Percentiles rank a stretch among this genome's conserved stretches.
phyloP scores from a whole-genome alignment of 1,140 invertebrate species.

The Paracyclopina nana region DNA sequence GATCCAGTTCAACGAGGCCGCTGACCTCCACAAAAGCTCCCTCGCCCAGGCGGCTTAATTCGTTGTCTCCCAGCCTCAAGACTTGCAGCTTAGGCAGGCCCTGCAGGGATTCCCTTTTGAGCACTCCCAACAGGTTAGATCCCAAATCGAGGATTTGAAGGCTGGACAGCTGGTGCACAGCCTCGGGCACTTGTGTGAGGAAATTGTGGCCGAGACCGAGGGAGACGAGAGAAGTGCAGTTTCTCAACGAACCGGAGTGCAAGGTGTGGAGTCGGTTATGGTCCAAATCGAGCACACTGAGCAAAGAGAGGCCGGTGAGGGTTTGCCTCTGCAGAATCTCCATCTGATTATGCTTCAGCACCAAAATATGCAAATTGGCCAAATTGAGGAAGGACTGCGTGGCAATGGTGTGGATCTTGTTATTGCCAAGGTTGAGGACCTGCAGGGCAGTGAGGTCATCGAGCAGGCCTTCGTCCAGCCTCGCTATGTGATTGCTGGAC shows the following conservation, averaged over 20 bases:
- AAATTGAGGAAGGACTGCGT: slow-evolving; percentile 50
- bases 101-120: slow-evolving; percentile 36
- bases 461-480: background rate
- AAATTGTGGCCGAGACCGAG: slow-evolving; percentile 64
- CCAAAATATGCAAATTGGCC: slow-evolving; percentile 50
- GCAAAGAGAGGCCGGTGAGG: slow-evolving; percentile 45
- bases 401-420: slow-evolving; percentile 45
- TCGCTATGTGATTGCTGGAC: background rate
- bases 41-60: slow-evolving; percentile 61
- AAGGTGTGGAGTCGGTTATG: slow-evolving; percentile 47
- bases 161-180: background rate
- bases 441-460: background rate
- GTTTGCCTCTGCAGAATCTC: slow-evolving; percentile 30
- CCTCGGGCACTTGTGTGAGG: slow-evolving; percentile 34
- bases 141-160: slow-evolving; percentile 4
- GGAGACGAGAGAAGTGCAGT: slow-evolving; percentile 57
- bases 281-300: slow-evolving; percentile 50
- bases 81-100: slow-evolving; percentile 60
- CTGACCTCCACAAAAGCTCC: slow-evolving; percentile 61
- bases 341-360: slow-evolving; percentile 49
- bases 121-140: slow-evolving; percentile 2
- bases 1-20: slow-evolving; percentile 61
- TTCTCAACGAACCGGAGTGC: slow-evolving; percentile 49
- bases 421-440: slow-evolving; percentile 28
- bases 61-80: slow-evolving; percentile 62